Conservation (phyloP, 2,888 invertebrate species). For the Mallateleia sp. region DNA sequence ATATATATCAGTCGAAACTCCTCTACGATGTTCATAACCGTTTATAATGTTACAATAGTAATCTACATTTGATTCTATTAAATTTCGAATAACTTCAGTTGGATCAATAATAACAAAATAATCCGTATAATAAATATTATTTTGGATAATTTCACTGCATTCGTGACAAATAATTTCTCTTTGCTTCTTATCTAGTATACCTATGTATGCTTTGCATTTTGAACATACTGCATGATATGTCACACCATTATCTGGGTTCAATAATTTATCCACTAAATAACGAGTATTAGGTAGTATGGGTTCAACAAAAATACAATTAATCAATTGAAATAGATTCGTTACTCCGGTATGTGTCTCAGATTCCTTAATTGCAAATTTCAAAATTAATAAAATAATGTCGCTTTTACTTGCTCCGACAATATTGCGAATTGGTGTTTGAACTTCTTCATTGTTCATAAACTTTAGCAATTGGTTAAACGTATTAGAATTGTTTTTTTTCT, state of each 20-base stretch:
- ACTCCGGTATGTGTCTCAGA: neutral
- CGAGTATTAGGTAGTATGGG: neutral
- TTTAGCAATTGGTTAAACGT: too few relatives aligned
- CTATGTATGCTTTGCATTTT: neutral
- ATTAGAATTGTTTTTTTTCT: too few relatives aligned
- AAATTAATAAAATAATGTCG: neutral
- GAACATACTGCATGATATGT: constrained; percentile 14
- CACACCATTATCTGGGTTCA: constrained; percentile 1
- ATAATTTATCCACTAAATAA: constrained; percentile 22
- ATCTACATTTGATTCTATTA: too few relatives aligned
- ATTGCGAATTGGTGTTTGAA: neutral
- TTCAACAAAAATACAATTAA: constrained; percentile 22
- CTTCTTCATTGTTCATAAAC: neutral
- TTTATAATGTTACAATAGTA: too few relatives aligned
- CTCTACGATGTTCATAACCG: too few relatives aligned
- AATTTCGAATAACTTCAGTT: too few relatives aligned
- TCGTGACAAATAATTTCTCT: too few relatives aligned
- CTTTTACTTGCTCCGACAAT: neutral
- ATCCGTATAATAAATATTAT: too few relatives aligned
- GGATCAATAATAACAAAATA: too few relatives aligned
- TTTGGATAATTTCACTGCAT: too few relatives aligned
- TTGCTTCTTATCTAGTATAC: neutral
- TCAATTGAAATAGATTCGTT: neutral
- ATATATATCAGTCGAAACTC: too few relatives aligned
- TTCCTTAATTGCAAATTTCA: neutral